Evolutionary conservation across 2,113 vertebrate genomes (phyloP).

Genomic region (Pseudorhombus dupliciocellatus): DNA sequence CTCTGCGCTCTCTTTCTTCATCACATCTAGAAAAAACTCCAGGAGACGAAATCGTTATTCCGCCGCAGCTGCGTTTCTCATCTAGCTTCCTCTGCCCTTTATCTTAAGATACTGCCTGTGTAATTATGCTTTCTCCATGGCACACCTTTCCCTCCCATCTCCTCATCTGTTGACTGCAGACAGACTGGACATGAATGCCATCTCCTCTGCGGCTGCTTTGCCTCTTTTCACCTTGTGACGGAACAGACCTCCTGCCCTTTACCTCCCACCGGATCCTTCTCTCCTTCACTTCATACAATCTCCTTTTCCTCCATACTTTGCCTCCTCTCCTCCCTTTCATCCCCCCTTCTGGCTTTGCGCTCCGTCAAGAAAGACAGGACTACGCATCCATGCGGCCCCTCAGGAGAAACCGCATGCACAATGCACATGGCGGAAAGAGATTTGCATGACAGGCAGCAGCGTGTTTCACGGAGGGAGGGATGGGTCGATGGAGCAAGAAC

Average conservation of each 20-base stretch:
- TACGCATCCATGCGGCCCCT: slow-evolving; percentile 69
- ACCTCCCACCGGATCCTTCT: slow-evolving; percentile 23
- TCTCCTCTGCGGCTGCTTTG: slow-evolving; percentile 26
- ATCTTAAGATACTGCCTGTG: slow-evolving; percentile 13
- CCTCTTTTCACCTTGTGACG: slow-evolving; percentile 14
- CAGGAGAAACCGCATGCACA: slow-evolving; percentile 60
- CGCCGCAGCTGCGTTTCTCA: slow-evolving; percentile 7
- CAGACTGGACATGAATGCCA: slow-evolving; percentile 35
- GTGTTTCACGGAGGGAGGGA: slow-evolving; percentile 52
- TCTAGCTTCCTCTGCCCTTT: slow-evolving; percentile 2
- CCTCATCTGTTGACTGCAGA: slow-evolving; percentile 19
- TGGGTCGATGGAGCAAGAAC: slow-evolving; percentile 18
- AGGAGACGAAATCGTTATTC: slow-evolving; percentile 40
- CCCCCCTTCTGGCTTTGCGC: slow-evolving; percentile 6
- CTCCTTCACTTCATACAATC: slow-evolving; percentile 36
- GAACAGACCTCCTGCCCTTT: slow-evolving; percentile 26
- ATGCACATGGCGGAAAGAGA: slow-evolving; percentile 44
- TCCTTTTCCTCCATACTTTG: slow-evolving; percentile 17
- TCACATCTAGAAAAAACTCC: slow-evolving; percentile 29
- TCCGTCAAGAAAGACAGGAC: slow-evolving; percentile 65
- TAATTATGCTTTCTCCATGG: slow-evolving; percentile 19
- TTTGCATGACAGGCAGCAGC: slow-evolving; percentile 73
- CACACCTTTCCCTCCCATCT: slow-evolving; percentile 32
- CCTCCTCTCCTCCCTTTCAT: slow-evolving; percentile 12
- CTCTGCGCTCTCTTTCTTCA: slow-evolving; percentile 34